A percentile compares a stretch with the other conserved stretches of the same genome.
These are phyloP conservation scores for Apteryx mantelli DNA, from an alignment of 2,113 vertebrate species.

Conservation along the genomic window DNA sequence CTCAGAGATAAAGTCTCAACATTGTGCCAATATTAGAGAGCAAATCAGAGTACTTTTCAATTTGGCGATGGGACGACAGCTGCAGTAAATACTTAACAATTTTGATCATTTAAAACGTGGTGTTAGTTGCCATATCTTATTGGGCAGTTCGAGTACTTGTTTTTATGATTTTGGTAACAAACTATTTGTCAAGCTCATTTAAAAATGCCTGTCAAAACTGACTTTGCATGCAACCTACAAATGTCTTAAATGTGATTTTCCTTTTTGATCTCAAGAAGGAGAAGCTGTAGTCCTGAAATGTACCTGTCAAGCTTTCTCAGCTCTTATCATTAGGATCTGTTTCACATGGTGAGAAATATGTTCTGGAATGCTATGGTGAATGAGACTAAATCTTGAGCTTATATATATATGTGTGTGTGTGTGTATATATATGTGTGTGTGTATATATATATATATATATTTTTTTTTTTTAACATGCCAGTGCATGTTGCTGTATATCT, in stretches of 20 bases:
- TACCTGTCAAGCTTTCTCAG: neutral
- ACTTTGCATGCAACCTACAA: neutral
- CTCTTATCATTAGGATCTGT: neutral
- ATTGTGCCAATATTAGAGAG: neutral
- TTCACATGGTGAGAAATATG: neutral
- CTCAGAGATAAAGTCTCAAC: neutral
- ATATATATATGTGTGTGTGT: too few relatives aligned
- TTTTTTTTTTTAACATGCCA: neutral
- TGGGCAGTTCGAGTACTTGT: neutral
- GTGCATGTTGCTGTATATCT: rapidly evolving
- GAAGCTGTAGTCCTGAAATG: neutral
- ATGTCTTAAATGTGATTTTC: neutral
- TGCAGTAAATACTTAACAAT: neutral
- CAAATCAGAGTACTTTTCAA: neutral
- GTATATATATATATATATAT: too few relatives aligned
- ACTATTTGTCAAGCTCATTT: neutral
- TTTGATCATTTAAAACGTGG: neutral
- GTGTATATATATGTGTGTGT: too few relatives aligned
- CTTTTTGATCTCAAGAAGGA: neutral
- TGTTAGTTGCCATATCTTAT: neutral
- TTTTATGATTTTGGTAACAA: neutral
- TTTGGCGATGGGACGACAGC: neutral
- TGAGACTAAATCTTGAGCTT: neutral
- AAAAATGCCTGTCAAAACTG: neutral
- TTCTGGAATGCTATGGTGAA: neutral